Percentiles rank a stretch among this genome's conserved stretches.
Evolutionary conservation across 2,113 vertebrate genomes (phyloP).

Genomic region (Pan troglodytes): NHGRI_mPanTro3-v2.1_pri NC_072409.2:5724001-5724500

Average conservation of each 20-base stretch:
- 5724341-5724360: not conserved
- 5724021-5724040: too few species aligned
- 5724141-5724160: not conserved
- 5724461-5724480: not conserved
- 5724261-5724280: not conserved
- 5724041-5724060: too few species aligned
- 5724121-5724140: not conserved
- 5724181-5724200: not conserved
- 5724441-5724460: not conserved
- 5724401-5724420: not conserved
- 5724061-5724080: not conserved
- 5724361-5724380: not conserved
- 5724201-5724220: not conserved
- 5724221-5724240: not conserved
- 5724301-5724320: not conserved
- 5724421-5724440: not conserved
- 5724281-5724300: not conserved
- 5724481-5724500: too few species aligned
- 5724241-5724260: too few species aligned
- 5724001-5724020: too few species aligned
- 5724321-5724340: not conserved
- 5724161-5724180: not conserved
- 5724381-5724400: not conserved
- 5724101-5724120: not conserved
- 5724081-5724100: not conserved